These are phyloP conservation scores for Clarias platycephalus DNA, from an alignment of 2,797 vertebrate genomes.

Conservation along the genomic window DNA sequence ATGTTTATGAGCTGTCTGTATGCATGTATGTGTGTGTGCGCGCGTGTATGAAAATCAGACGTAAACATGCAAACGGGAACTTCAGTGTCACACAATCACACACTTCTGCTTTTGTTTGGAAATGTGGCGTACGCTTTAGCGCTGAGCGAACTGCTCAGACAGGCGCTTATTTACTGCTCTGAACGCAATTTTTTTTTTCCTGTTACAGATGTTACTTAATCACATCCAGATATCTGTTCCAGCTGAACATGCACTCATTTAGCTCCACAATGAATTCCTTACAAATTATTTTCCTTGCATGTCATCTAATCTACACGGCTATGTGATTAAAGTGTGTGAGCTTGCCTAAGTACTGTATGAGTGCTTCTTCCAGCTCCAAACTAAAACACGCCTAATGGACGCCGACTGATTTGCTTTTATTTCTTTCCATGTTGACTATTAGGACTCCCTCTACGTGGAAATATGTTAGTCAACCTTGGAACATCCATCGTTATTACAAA, in stretches of 20 bases:
- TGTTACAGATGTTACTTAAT: conserved; percentile 3
- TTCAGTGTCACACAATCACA: not conserved
- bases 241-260: not conserved
- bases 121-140: not conserved
- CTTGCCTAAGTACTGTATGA: not conserved
- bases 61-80: conserved; percentile 1
- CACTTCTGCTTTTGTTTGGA: conserved; percentile 14
- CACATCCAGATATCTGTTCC: not conserved
- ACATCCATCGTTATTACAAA: not conserved
- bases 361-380: not conserved
- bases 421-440: not conserved
- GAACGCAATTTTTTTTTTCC: not conserved
- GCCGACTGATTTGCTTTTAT: not conserved
- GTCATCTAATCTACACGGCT: not conserved
- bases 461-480: not conserved
- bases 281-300: not conserved
- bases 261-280: not conserved
- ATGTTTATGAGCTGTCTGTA: not conserved
- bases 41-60: not conserved
- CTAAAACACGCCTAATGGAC: not conserved
- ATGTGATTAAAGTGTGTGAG: not conserved
- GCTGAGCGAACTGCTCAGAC: not conserved
- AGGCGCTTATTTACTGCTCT: not conserved
- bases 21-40: not conserved
- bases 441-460: not conserved